These are phyloP conservation scores for Ctenopoma multispine DNA, from an alignment of 2,797 vertebrate genomes.

Conservation along the genomic window DNA sequence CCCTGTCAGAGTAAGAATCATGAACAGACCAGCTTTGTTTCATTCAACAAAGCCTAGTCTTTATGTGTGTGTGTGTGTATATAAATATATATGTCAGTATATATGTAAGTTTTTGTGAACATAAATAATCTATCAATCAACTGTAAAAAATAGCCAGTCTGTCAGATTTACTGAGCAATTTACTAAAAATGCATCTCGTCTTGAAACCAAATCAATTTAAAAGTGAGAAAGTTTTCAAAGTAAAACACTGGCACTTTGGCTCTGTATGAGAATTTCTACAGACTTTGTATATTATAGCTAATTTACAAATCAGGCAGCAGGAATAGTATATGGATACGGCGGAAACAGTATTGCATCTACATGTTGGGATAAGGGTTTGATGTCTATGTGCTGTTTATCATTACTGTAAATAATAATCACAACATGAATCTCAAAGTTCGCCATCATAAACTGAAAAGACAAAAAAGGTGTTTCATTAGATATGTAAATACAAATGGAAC, in stretches of 20 bases:
- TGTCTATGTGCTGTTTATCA: not conserved
- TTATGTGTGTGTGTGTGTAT: too few species aligned
- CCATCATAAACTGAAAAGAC: not conserved
- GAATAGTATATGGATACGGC: not conserved
- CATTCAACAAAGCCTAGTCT: constrained; percentile 26
- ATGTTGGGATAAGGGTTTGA: not conserved
- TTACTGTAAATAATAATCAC: not conserved
- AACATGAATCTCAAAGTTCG: not conserved
- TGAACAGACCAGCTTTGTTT: constrained; percentile 20
- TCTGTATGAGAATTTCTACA: not conserved
- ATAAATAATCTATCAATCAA: not conserved
- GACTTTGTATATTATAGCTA: not conserved
- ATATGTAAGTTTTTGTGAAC: not conserved
- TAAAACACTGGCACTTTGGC: too few species aligned
- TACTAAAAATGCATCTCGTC: not conserved
- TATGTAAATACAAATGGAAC: constrained; percentile 11
- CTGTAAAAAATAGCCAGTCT: not conserved
- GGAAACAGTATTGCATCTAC: not conserved
- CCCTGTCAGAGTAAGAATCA: constrained; percentile 34
- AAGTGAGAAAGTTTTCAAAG: too few species aligned
- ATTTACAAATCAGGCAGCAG: not conserved
- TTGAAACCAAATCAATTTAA: too few species aligned
- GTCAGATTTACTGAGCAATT: not conserved
- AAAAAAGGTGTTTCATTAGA: not conserved
- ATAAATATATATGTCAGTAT: too few species aligned